Conservation (phyloP, 2,888 invertebrate species). For the Gasteruption jaculator region DNA sequence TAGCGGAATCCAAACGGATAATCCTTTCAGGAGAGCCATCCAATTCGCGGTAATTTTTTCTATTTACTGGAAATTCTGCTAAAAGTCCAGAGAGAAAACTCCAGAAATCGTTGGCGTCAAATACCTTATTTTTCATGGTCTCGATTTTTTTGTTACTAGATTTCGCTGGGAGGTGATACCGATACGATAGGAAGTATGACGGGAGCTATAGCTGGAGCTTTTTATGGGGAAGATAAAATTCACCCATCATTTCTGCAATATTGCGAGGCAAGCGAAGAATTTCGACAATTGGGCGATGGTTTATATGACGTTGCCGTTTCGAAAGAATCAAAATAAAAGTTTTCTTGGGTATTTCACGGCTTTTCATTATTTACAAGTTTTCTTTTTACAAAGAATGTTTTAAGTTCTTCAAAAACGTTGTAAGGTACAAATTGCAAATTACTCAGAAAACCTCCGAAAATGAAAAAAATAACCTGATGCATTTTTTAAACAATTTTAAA, state of each 20-base stretch:
- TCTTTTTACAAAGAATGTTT: too few relatives aligned
- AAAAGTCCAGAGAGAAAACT: neutral
- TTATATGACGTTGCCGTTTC: too few relatives aligned
- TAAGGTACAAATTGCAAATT: too few relatives aligned
- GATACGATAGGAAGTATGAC: constrained; percentile 77
- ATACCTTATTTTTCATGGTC: constrained; percentile 7
- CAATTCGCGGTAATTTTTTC: constrained; percentile 57
- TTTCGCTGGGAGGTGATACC: constrained; percentile 71
- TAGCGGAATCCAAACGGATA: constrained; percentile 54
- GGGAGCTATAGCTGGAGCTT: constrained; percentile 66
- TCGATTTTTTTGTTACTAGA: constrained; percentile 35
- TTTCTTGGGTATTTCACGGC: too few relatives aligned
- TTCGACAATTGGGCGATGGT: constrained; percentile 56
- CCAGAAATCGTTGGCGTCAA: neutral
- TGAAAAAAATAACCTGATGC: too few relatives aligned
- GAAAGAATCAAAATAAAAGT: too few relatives aligned
- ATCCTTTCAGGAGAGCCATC: constrained; percentile 61
- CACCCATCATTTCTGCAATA: constrained; percentile 54
- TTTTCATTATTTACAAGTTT: too few relatives aligned
- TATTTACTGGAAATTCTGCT: neutral
- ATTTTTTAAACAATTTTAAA: too few relatives aligned
- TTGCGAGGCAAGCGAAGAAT: constrained; percentile 59
- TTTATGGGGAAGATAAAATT: constrained; percentile 60
- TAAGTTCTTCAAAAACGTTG: too few relatives aligned
- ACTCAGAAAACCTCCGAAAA: too few relatives aligned